phyloP scores from a whole-genome alignment of 1,140 invertebrate genomes.

The Babylonia areolata region DNA sequence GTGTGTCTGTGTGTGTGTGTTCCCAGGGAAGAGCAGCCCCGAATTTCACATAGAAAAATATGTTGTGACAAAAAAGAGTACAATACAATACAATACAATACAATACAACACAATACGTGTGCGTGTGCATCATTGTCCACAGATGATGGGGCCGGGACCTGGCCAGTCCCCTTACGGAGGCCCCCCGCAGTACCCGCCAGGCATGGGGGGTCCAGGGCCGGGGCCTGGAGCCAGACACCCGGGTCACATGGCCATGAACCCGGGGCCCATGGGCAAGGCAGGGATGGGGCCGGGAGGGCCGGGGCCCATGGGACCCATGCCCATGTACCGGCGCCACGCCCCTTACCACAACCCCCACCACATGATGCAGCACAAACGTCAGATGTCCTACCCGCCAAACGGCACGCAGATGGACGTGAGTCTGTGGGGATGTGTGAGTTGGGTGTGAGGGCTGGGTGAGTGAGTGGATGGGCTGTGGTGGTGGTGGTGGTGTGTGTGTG shows the following conservation, averaged over 20 bases:
- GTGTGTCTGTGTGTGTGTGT: too few species aligned
- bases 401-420: conserved; percentile 60
- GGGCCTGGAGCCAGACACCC: conserved; percentile 54
- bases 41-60: too few species aligned
- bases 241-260: conserved; percentile 52
- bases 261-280: conserved; percentile 50
- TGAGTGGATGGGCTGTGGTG: too few species aligned
- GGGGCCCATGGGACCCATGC: conserved; percentile 72
- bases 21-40: too few species aligned
- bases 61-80: too few species aligned
- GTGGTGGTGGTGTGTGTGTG: too few species aligned
- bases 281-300: conserved; percentile 51
- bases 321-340: conserved; percentile 61
- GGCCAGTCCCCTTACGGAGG: background rate
- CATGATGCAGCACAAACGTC: conserved; percentile 51
- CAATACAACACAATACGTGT: too few species aligned
- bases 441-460: too few species aligned
- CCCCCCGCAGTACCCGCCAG: conserved; percentile 54
- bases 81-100: too few species aligned
- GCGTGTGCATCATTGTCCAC: background rate
- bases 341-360: conserved; percentile 67
- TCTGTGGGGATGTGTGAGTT: background rate
- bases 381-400: conserved; percentile 65
- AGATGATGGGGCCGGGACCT: background rate
- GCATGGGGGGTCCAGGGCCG: conserved; percentile 60